Percentiles rank a stretch among this genome's conserved stretches.
Conservation (phyloP, 1,140 invertebrate species). For the Myzus persicae region DNA sequence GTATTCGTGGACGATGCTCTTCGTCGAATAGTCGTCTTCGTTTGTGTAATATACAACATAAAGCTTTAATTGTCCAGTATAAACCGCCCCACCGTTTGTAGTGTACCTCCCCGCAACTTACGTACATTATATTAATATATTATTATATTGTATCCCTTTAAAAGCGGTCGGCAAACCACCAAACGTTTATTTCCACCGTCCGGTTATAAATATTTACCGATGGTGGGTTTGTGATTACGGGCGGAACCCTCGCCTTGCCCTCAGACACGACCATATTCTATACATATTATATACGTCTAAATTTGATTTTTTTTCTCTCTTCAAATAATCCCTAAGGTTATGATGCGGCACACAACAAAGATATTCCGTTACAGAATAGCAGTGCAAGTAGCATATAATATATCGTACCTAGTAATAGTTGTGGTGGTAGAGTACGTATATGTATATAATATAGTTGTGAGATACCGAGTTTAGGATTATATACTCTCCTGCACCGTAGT, state of each 20-base stretch:
- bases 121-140: background rate
- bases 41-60: background rate
- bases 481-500: background rate
- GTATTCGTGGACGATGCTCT: background rate
- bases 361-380: background rate
- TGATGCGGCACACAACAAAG: background rate
- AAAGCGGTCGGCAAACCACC: background rate
- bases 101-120: background rate
- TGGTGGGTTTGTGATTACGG: background rate
- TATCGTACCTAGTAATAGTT: background rate
- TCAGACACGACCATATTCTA: background rate
- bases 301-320: conserved; percentile 1
- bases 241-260: background rate
- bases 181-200: background rate
- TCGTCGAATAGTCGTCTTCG: too few species aligned
- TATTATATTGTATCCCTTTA: background rate
- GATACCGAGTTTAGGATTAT: conserved; percentile 42
- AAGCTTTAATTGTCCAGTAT: background rate
- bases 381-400: background rate
- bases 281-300: background rate
- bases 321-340: conserved; percentile 7
- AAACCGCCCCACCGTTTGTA: background rate
- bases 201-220: conserved; percentile 9
- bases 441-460: background rate
- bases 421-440: background rate